A percentile compares a stretch with the other conserved stretches of the same genome.
phyloP scores from a whole-genome alignment of 2,888 invertebrate genomes.

The Nemoura dubitans region DNA sequence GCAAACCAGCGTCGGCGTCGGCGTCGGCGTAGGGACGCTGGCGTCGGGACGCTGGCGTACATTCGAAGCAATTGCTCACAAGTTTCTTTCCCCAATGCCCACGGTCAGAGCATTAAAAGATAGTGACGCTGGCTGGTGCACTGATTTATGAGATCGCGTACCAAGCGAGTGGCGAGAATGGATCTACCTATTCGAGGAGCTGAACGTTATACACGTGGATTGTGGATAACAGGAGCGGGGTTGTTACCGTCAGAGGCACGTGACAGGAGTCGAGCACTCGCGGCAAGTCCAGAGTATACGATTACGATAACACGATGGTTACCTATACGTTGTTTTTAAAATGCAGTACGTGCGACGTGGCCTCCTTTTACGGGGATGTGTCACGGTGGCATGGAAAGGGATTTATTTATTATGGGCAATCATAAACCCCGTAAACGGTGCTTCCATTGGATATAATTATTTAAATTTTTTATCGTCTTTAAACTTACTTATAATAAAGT shows the following conservation, averaged over 20 bases:
- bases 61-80: neutral
- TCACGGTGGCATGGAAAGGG: neutral
- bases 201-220: too few species aligned
- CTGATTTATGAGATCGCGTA: neutral
- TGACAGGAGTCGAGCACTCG: neutral
- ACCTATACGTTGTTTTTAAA: too few species aligned
- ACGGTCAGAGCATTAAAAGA: neutral
- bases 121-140: neutral
- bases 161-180: neutral
- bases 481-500: neutral
- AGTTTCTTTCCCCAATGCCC: neutral
- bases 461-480: neutral
- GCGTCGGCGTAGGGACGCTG: constrained; percentile 1
- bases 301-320: neutral
- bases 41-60: neutral
- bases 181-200: neutral
- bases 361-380: neutral
- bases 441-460: neutral
- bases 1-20: neutral
- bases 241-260: neutral
- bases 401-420: neutral
- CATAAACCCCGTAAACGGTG: neutral
- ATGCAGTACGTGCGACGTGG: too few species aligned
- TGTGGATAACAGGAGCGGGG: neutral
- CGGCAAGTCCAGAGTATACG: neutral